These are phyloP conservation scores for Thinocorus orbignyianus DNA, from an alignment of 2,113 vertebrate genomes.

Conservation along the genomic window DNA sequence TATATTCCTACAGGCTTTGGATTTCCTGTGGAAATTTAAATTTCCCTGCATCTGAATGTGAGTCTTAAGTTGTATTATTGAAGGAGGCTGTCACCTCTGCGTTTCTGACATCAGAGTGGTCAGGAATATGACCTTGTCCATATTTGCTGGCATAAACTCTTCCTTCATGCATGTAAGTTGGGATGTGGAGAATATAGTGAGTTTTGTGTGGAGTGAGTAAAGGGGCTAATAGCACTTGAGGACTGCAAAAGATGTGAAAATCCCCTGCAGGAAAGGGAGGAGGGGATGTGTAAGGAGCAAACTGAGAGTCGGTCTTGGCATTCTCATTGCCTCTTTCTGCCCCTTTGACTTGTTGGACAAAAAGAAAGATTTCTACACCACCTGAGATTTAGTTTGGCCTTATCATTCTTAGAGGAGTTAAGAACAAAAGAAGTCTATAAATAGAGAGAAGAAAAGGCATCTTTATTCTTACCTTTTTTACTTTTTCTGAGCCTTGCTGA, in stretches of 20 bases:
- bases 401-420: not conserved
- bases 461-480: not conserved
- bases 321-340: not conserved
- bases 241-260: not conserved
- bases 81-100: not conserved
- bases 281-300: not conserved
- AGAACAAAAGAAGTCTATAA: not conserved
- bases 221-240: not conserved
- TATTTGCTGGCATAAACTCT: not conserved
- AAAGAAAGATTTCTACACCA: not conserved
- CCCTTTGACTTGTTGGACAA: not conserved
- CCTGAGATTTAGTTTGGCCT: not conserved
- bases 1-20: not conserved
- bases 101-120: not conserved
- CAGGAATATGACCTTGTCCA: not conserved
- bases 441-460: not conserved
- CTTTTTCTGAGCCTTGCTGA: not conserved
- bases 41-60: not conserved
- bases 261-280: not conserved
- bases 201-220: not conserved
- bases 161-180: fast-evolving
- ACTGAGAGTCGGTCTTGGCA: not conserved
- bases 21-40: not conserved
- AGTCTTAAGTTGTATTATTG: not conserved
- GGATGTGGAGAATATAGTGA: not conserved